Percentiles rank a stretch among this genome's conserved stretches.
phyloP scores from a whole-genome alignment of 2,888 invertebrate species.

The Spisula subtruncata region DNA sequence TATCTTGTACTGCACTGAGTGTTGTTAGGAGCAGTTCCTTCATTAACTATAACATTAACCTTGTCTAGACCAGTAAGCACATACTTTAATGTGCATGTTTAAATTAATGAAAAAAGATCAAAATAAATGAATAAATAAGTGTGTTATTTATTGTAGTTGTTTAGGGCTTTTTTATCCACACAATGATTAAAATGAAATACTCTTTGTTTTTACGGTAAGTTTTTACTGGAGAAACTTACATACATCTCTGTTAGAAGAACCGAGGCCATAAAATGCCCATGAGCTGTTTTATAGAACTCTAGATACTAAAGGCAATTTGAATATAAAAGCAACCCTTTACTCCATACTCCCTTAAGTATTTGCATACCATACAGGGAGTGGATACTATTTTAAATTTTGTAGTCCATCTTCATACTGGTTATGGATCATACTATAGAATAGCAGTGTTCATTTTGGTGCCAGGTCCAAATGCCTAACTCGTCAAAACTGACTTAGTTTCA shows the following conservation, averaged over 20 bases:
- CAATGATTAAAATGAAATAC: not conserved
- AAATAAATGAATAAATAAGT: slow-evolving; percentile 8
- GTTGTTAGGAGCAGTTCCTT: not conserved
- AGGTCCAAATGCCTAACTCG: too few relatives aligned
- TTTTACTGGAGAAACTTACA: not conserved
- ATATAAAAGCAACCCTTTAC: too few relatives aligned
- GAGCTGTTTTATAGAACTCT: not conserved
- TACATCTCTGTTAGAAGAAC: not conserved
- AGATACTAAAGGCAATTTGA: too few relatives aligned
- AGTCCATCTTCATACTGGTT: too few relatives aligned
- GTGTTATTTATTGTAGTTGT: too few relatives aligned
- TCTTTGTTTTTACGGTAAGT: not conserved
- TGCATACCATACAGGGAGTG: too few relatives aligned
- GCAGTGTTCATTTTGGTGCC: too few relatives aligned
- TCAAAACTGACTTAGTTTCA: too few relatives aligned
- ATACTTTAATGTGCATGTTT: not conserved
- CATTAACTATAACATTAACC: not conserved
- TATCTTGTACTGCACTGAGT: not conserved
- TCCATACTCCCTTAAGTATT: too few relatives aligned
- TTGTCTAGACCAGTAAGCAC: not conserved
- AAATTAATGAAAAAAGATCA: slow-evolving; percentile 6
- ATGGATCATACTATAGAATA: too few relatives aligned
- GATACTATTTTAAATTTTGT: too few relatives aligned
- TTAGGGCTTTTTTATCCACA: too few relatives aligned
- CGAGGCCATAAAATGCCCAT: not conserved